These are phyloP conservation scores for Scomberomorus guttatus DNA, from an alignment of 2,797 vertebrate genomes.

Conservation along the genomic window DNA sequence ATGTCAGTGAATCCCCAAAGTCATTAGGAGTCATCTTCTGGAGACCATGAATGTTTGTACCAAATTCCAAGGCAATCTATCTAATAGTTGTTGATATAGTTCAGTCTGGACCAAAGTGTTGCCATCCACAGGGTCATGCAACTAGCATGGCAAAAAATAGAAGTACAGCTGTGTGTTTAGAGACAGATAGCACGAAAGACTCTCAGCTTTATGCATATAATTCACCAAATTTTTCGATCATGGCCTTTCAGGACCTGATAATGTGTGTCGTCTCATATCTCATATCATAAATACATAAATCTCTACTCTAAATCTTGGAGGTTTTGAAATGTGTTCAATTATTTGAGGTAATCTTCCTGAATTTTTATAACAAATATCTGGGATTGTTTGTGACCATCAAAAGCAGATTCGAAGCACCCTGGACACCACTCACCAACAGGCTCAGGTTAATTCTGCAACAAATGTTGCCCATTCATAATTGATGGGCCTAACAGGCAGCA, in stretches of 20 bases:
- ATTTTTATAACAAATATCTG: conserved; percentile 25
- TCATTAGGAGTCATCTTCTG: too few relatives aligned
- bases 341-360: conserved; percentile 5
- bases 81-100: not conserved
- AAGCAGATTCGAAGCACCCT: conserved; percentile 10
- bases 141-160: too few relatives aligned
- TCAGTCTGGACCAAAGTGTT: not conserved
- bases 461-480: conserved; percentile 70
- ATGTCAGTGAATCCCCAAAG: too few relatives aligned
- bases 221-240: too few relatives aligned
- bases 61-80: too few relatives aligned
- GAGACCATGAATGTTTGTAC: too few relatives aligned
- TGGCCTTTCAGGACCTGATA: too few relatives aligned
- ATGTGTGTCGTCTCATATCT: not conserved
- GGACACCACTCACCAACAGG: conserved; percentile 9
- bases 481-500: conserved; percentile 67
- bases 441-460: conserved; percentile 33
- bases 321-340: not conserved
- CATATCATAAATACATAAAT: not conserved
- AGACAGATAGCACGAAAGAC: too few relatives aligned
- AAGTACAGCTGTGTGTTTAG: too few relatives aligned
- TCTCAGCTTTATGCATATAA: too few relatives aligned
- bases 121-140: not conserved
- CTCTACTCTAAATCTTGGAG: not conserved
- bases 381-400: not conserved